phyloP scores from a whole-genome alignment of 2,888 invertebrate genomes.

The Idaea biselata region DNA sequence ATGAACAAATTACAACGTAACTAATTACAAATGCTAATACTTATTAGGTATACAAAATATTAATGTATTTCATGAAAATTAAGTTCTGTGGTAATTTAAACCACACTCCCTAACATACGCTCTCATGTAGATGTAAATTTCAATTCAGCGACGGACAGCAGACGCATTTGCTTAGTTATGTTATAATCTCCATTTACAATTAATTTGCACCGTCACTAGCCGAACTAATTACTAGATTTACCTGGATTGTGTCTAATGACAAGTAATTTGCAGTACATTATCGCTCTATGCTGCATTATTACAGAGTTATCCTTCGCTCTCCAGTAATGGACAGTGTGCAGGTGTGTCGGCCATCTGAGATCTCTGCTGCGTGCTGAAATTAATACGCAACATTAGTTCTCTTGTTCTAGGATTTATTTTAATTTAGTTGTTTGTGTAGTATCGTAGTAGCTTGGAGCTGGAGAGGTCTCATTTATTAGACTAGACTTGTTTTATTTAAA shows the following conservation, averaged over 20 bases:
- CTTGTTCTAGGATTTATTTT: background rate
- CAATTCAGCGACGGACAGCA: constrained; percentile 3
- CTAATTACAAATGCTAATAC: no score
- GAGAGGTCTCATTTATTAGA: background rate
- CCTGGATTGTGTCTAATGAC: constrained; percentile 59
- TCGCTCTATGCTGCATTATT: constrained; percentile 60
- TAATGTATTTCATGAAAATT: background rate
- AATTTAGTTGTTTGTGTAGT: background rate
- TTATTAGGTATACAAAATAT: no score
- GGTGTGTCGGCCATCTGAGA: constrained; percentile 60
- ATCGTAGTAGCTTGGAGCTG: background rate
- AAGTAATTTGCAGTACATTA: constrained; percentile 74
- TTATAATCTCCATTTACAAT: constrained; percentile 27
- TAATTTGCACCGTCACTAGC: constrained; percentile 30
- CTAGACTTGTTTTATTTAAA: background rate
- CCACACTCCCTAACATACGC: background rate
- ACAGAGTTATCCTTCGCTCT: constrained; percentile 70
- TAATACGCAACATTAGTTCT: constrained; percentile 3
- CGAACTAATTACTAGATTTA: constrained; percentile 59
- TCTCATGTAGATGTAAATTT: background rate
- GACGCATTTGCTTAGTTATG: constrained; percentile 24
- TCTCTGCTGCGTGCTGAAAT: constrained; percentile 3
- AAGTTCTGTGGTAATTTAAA: background rate
- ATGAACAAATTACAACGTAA: no score
- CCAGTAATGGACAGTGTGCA: constrained; percentile 60